Base-by-base conservation (phyloP, 1,140 invertebrate genomes). In the Drosophila lacteicornis region DNA sequence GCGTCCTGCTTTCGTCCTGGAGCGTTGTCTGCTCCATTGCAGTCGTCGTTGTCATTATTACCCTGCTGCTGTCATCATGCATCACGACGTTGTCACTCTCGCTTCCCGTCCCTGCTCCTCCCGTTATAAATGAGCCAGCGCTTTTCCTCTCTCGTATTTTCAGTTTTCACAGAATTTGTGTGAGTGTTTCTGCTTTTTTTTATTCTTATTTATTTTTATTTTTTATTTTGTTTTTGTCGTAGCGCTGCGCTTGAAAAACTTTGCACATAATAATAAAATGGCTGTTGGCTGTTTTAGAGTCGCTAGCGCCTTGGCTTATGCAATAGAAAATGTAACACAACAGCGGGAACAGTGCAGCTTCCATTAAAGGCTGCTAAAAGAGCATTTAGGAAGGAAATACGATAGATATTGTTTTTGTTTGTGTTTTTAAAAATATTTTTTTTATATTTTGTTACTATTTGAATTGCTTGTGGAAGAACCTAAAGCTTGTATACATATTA, bases 231-330 rank as follows among this genome's bases (percentile, higher is more conserved):
- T 66, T 42, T 68, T 56, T 15, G 33, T 25, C 46, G 38, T 38
- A 36, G 71, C 57, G 49, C 46, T 58, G 69, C 82, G 69, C 75
- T 77, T 76, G 59, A 84, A 84, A 67, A 87, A 88, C 73, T 88
- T 88, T 80, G 74, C 80, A 90, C 84, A 88, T 90, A 88, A 88
- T 88, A 84, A 88, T 88, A 88, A 88, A 90, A 88, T 88, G 81
- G 80, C 67, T 84, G 80, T 82, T 82, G 73, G 80, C 82, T 73
- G 71, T 87, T 83, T 87, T 67, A 59, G 68, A 83, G 84, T 74
- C 68, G 80, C 66, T 55, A 49, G 78, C 81, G 73, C 74, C 78
- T 80, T 84, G 46, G 80, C 83, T 84, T 84, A 79, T 88, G 84
- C 84, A 80, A 83, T 88, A 83, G 76, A 88, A 83, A 88, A 74